Conservation (phyloP, 2,113 vertebrate species). For the Corynorhinus townsendii region DNA sequence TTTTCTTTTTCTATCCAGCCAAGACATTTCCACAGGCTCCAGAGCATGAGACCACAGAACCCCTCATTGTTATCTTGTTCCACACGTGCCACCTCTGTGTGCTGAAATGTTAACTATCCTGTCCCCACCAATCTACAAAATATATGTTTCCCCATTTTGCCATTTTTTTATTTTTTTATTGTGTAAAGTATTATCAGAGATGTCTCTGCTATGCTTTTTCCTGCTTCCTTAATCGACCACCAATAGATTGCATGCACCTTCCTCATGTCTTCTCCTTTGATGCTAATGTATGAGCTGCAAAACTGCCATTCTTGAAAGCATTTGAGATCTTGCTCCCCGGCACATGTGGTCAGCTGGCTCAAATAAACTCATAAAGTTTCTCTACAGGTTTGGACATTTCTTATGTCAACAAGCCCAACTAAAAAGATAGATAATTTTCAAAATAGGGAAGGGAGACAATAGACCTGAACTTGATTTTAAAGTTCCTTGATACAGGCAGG, state of each 20-base stretch:
- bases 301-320: no score
- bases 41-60: neutral
- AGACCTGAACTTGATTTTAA: neutral
- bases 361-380: neutral
- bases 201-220: neutral
- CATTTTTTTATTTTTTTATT: no score
- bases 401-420: neutral
- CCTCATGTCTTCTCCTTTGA: neutral
- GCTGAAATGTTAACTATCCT: neutral
- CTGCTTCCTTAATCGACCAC: neutral
- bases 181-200: neutral
- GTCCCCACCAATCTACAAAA: neutral
- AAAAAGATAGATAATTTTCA: slow-evolving; percentile 15
- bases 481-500: neutral
- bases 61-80: neutral
- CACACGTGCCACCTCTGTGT: neutral
- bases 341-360: neutral
- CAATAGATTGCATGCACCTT: neutral
- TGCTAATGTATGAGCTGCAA: neutral
- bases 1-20: neutral
- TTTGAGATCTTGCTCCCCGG: neutral
- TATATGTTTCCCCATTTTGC: neutral
- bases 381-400: neutral
- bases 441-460: neutral
- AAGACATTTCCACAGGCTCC: neutral